Base-by-base conservation (phyloP, 2,888 invertebrate genomes). In the Lasioglossum malachurum region DNA sequence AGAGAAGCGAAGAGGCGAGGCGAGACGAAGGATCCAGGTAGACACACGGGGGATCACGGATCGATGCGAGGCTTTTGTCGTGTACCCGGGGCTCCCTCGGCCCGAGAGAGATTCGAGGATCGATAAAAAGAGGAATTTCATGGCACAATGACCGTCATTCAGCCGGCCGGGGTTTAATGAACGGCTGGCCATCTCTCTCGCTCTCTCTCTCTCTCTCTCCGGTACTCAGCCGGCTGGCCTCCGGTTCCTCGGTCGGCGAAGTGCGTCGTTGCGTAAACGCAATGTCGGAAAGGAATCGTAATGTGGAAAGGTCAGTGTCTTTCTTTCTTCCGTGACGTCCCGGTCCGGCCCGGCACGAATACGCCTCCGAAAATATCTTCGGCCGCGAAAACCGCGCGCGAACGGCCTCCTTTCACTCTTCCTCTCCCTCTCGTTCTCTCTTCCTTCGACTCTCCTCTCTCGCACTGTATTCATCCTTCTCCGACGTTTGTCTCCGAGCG, bases 241-340 rank as follows among this genome's bases (percentile, higher is more conserved):
- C 38, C 80, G 67, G 64, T 67, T 76, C 53, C 60, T 64, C 78
- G 71, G 77, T 35, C 80, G 60, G 60, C 75, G 74, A 83, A 82
- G 84, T 71, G 88, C 86, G 84, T 74, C 88, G 89, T 91, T 91
- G 91, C 90, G 91, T 91, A 90, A 91, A 91, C 89, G 87, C 88
- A 85, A 85, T 89, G 86, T 88, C 83, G 84, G 90, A 75, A 76
- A 79, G 79, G 85, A 87, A 89, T 90, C 91, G 91, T 87, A 89
- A 90, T 80, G 89, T 92, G 90, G 93, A 93, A 89, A 93, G 93
- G 93, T 93, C 93, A 93, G 93, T 93, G 93, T 91, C 91, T 91
- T 86, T 91, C 86, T 90, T 87, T 87, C 89, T 84, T 80, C 82
- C 78, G 76, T 88, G 86, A 82, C 85, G 90, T 87, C 87, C 27